Evolutionary conservation across 2,797 vertebrate genomes (phyloP), one percentile per base, ranked within the genome.

Genomic region (Halcyon smyrnensis): DNA sequence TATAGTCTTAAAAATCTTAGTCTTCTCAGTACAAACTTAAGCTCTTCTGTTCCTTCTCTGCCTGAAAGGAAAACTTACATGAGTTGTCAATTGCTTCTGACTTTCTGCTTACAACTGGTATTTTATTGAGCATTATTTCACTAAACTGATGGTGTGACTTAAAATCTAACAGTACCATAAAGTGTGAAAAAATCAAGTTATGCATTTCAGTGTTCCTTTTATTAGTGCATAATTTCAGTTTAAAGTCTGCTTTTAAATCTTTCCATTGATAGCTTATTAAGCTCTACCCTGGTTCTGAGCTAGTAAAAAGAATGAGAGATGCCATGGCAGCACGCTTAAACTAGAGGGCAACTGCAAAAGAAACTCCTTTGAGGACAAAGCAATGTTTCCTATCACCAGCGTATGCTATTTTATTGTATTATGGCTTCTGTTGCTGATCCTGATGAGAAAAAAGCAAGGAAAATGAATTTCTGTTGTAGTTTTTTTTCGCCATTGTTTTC

Each of bases 351-450:
- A 90, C 76, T 95, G 88, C 63, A 56, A 46, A 69, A 95, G 69
- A 87, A 90, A 86, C 78, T 93, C 43, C 27, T 25, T 86, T 67
- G 80, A 84, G 92, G 63, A 59, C 69, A 85, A 94, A 89, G 76
- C 34, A 59, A 5, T 56, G 19, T 91, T 36, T 93, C 41, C 39
- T 81, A 4, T 68, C 24, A 81, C 30, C 63, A 84, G 70, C n/a
- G 21, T 45, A 24, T 51, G 32, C 54, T 77, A 0, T 32, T 77
- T 93, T 43, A 80, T 65, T 88, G 21, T 82, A 51, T 80, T 88
- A 36, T 15, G 64, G 28, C 21, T 67, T 90, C 36, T 82, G 18
- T 79, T 84, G 36, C 46, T 73, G 48, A 84, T 65, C 21, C n/a
- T 64, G 30, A 32, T 64, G 62, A 89, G 64, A 53, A 53, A 85